Evolutionary conservation across 2,797 vertebrate genomes (phyloP).

Genomic region (Syngnathus rostellatus): DNA sequence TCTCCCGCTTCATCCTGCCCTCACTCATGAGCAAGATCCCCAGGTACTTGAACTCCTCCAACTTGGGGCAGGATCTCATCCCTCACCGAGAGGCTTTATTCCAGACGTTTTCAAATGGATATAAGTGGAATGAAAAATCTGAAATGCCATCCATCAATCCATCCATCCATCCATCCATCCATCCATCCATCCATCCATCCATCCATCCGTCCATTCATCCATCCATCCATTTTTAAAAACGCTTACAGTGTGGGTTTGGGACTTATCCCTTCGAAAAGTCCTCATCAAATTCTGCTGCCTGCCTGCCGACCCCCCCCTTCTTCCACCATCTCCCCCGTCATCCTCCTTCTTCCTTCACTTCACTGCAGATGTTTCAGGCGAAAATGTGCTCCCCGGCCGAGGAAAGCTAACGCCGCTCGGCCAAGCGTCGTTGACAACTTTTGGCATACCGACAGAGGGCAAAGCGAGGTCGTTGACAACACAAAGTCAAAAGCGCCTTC

Average conservation of each 20-base stretch:
- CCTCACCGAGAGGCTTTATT: too few species aligned
- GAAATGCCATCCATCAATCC: too few species aligned
- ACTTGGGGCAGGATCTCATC: too few species aligned
- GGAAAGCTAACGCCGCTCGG: slow-evolving; percentile 21
- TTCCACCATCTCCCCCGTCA: slow-evolving; percentile 14
- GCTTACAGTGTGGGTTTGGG: slow-evolving; percentile 53
- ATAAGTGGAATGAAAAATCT: too few species aligned
- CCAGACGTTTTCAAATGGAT: too few species aligned
- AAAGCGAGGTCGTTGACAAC: slow-evolving; percentile 27
- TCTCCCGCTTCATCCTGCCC: too few species aligned
- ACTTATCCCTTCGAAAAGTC: slow-evolving; percentile 69
- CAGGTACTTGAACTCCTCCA: too few species aligned
- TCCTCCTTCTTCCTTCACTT: slow-evolving; percentile 37
- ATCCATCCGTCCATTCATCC: too few species aligned
- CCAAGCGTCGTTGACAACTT: slow-evolving; percentile 42
- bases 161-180: too few species aligned
- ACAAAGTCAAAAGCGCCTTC: background rate
- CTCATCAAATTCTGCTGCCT: slow-evolving; percentile 64
- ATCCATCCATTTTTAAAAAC: too few species aligned
- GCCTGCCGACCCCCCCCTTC: slow-evolving; percentile 52
- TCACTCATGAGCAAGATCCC: too few species aligned
- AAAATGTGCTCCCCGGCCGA: slow-evolving; percentile 32
- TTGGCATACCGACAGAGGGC: slow-evolving; percentile 41
- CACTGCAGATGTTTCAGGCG: slow-evolving; percentile 64
- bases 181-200: too few species aligned